These are phyloP conservation scores for Porites divaricata DNA, from an alignment of 92 coral and sea anemone genomes.

Conservation along the genomic window DNA sequence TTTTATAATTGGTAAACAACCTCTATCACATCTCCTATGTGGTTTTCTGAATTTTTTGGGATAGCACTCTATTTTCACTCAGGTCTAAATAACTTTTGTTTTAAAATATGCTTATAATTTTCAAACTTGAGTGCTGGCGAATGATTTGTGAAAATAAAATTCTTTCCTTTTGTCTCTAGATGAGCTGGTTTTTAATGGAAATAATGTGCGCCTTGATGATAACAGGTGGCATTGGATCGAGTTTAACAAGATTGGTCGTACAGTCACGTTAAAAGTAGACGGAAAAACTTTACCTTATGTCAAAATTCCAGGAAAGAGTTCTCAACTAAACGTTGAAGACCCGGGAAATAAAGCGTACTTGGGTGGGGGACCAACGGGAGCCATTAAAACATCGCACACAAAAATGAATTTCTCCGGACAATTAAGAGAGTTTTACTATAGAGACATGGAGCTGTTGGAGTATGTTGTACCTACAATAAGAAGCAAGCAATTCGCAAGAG, in stretches of 20 bases:
- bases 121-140: no score
- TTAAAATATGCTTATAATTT: no score
- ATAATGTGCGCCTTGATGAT: slow-evolving; percentile 34
- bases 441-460: slow-evolving; percentile 65
- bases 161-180: slow-evolving; percentile 37
- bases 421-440: slow-evolving; percentile 76
- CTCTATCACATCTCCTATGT: no score
- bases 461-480: slow-evolving; percentile 45
- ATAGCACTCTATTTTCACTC: no score
- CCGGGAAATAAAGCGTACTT: slow-evolving; percentile 49
- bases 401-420: slow-evolving; percentile 74
- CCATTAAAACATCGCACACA: slow-evolving; percentile 49
- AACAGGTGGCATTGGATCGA: slow-evolving; percentile 75
- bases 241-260: slow-evolving; percentile 46
- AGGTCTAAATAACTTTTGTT: no score
- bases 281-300: slow-evolving; percentile 37
- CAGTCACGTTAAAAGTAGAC: slow-evolving; percentile 48
- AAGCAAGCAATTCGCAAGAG: slow-evolving; percentile 57
- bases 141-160: background rate
- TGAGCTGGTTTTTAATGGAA: slow-evolving; percentile 36
- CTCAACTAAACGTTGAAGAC: slow-evolving; percentile 33
- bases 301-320: slow-evolving; percentile 32
- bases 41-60: no score
- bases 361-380: slow-evolving; percentile 67
- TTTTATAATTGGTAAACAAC: no score